These are phyloP conservation scores for Ramphastos sulfuratus DNA, from an alignment of 2,113 vertebrate species.

Conservation along the genomic window DNA sequence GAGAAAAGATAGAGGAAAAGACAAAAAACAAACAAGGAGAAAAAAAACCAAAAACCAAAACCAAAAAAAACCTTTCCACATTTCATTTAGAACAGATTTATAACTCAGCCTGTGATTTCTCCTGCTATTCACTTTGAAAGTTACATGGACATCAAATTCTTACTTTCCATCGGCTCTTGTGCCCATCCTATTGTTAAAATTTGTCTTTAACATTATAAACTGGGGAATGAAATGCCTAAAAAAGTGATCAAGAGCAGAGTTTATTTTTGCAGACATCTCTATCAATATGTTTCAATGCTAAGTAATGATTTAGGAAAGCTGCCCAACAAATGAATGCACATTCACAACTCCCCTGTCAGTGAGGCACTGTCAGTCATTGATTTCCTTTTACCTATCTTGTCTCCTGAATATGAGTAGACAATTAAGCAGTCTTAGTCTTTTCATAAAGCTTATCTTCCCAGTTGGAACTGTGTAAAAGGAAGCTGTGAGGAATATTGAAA, in stretches of 20 bases:
- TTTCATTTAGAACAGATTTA: neutral
- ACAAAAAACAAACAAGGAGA: neutral
- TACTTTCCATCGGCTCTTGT: neutral
- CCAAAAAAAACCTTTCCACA: neutral
- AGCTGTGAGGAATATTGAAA: neutral
- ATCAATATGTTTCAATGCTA: neutral
- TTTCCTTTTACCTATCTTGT: neutral
- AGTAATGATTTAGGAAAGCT: neutral
- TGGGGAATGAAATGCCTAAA: neutral
- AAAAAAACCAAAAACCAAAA: no score
- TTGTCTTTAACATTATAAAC: neutral
- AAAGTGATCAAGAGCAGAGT: neutral
- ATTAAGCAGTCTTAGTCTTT: conserved; percentile 27
- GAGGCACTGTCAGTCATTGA: neutral
- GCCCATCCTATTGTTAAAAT: neutral
- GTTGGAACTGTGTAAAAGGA: conserved; percentile 13
- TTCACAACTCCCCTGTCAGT: neutral
- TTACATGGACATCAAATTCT: neutral
- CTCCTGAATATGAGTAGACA: neutral
- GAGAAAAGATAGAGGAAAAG: neutral
- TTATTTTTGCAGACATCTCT: neutral
- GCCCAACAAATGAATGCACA: neutral
- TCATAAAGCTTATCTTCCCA: conserved; percentile 31
- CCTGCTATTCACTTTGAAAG: neutral
- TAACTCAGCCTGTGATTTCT: neutral